phyloP scores from a whole-genome alignment of 2,113 vertebrate genomes.

The Eurystomus gularis region DNA sequence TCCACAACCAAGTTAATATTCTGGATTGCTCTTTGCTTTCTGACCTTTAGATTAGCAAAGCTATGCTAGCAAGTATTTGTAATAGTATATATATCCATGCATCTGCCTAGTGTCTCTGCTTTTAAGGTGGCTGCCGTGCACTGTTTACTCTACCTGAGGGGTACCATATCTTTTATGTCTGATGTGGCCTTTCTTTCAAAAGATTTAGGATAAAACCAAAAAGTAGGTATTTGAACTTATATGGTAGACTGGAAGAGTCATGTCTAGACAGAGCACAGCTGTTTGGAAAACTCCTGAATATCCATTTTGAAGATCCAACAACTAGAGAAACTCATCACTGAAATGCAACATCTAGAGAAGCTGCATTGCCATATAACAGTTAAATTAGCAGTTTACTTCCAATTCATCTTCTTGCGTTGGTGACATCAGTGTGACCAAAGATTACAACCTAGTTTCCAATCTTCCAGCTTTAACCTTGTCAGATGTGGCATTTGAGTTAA shows the following conservation, averaged over 20 bases:
- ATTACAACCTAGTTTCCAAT: background rate
- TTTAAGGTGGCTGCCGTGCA: background rate
- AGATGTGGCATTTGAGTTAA: background rate
- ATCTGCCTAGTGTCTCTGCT: conserved; percentile 8
- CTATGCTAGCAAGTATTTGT: background rate
- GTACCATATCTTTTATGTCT: background rate
- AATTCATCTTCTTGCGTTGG: background rate
- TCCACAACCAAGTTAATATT: conserved; percentile 56
- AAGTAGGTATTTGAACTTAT: background rate
- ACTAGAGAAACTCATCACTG: background rate
- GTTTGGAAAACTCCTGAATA: background rate
- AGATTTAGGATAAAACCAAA: background rate
- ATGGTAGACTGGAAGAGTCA: background rate
- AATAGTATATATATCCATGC: background rate
- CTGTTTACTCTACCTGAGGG: background rate
- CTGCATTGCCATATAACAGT: background rate
- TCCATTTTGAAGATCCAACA: background rate
- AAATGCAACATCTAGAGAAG: background rate
- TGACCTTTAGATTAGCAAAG: conserved; percentile 67
- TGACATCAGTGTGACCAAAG: background rate
- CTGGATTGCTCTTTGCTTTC: conserved; percentile 60
- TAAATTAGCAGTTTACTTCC: background rate
- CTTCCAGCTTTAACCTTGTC: background rate
- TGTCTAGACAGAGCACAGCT: background rate
- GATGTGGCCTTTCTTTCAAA: background rate